phyloP scores from a whole-genome alignment of 2,113 vertebrate genomes.

The human region DNA sequence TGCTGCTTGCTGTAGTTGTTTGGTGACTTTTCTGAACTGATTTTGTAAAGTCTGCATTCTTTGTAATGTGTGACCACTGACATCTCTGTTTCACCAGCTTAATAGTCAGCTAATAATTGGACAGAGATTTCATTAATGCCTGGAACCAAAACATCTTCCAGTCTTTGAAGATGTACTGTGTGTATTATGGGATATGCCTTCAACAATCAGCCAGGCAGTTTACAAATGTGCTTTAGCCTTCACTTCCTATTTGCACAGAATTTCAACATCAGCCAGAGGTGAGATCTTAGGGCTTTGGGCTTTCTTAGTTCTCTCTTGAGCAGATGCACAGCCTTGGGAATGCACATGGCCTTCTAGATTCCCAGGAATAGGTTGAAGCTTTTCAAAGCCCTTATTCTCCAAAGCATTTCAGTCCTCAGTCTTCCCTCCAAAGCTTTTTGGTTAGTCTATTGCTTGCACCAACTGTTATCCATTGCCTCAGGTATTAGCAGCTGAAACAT shows the following conservation, averaged over 20 bases:
- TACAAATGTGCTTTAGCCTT: background rate
- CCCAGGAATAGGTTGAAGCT: background rate
- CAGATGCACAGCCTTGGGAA: background rate
- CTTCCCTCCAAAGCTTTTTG: background rate
- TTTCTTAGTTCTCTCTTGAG: background rate
- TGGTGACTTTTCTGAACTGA: background rate
- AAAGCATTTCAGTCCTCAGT: background rate
- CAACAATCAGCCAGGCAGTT: background rate
- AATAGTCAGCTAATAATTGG: background rate
- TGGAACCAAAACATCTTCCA: background rate
- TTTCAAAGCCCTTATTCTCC: background rate
- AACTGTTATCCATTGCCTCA: background rate
- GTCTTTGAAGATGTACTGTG: background rate
- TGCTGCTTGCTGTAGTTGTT: background rate
- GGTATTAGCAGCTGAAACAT: background rate
- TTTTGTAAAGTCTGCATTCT: background rate
- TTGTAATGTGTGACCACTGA: background rate
- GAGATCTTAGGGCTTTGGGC: background rate
- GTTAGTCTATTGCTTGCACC: background rate
- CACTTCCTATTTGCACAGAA: background rate
- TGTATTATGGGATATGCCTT: background rate
- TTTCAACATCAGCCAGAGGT: background rate
- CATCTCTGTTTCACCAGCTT: background rate
- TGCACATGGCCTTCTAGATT: background rate
- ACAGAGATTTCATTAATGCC: background rate